Base-by-base conservation (phyloP, 2,797 vertebrate species). In the Phoxinus dragarum region DNA sequence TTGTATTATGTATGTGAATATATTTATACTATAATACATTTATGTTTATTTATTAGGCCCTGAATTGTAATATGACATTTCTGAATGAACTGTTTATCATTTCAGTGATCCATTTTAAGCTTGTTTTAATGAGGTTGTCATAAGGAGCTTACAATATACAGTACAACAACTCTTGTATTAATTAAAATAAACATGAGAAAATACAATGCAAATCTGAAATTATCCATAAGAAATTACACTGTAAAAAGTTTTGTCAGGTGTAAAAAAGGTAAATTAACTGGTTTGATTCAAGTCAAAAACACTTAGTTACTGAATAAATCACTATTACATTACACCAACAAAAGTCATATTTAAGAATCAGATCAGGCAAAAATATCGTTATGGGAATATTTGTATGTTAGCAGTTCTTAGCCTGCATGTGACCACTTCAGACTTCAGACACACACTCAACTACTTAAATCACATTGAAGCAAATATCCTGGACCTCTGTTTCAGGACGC, bases 401-500 rank as follows among this genome's bases (percentile, higher is more conserved):
- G 2, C 54, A 59, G 1, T 59, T 23, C 54, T 59, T 59, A n/a
- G 21, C 54, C 19, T 47, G 44, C 44, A 14, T 47, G 11, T 47
- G 44, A 49, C 54, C 9, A 47, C 44, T 47, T 36, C 36, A 38
- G 36, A 5, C 49, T 52, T 59, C 23, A 56, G 54, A 56, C 21
- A 54, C 6, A 54, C 3, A 8, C 52, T 54, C 17, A 19, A 23
- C 8, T 9, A 56, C 54, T 56, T 4, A 59, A 59, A 10, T 59
- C 54, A 59, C 54, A 59, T n/a, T 59, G 23, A 59, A 59, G 21
- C 21, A 56, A 56, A 9, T 67, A 67, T 93, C n/a, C n/a, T n/a
- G n/a, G n/a, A n/a, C n/a, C n/a, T n/a, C 89, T 91, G 88, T 92
- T 93, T 93, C 90, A 90, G 90, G 90, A 90, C 90, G 90, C 91